phyloP scores from a whole-genome alignment of 2,113 vertebrate genomes.

The Orycteropus afer region DNA sequence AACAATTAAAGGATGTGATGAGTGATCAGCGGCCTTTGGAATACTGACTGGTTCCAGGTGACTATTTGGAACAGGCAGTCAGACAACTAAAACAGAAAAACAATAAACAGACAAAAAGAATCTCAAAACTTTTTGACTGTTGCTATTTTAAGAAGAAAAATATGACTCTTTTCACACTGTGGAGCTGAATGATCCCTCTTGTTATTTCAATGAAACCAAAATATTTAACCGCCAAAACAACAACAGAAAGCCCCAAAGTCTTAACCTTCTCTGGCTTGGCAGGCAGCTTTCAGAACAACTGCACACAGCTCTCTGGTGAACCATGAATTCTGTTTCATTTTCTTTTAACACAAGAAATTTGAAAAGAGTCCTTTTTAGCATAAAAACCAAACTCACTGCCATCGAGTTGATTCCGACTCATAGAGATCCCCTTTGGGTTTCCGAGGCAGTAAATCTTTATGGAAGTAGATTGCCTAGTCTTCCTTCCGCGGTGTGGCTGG shows the following conservation, averaged over 20 bases:
- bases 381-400: too few relatives aligned
- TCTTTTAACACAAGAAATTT: conserved; percentile 39
- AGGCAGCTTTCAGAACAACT: background rate
- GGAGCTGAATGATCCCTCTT: conserved; percentile 43
- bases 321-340: conserved; percentile 46
- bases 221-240: conserved; percentile 31
- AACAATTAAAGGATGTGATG: conserved; percentile 45
- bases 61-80: conserved; percentile 47
- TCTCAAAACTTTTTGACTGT: background rate
- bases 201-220: conserved; percentile 70
- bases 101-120: background rate
- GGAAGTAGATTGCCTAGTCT: too few relatives aligned
- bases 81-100: conserved; percentile 38
- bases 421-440: too few relatives aligned
- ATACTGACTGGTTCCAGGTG: conserved; percentile 65
- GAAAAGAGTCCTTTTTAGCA: conserved; percentile 12
- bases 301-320: background rate
- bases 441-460: too few relatives aligned
- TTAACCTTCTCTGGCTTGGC: background rate
- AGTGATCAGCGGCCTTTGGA: conserved; percentile 39
- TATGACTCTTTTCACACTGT: conserved; percentile 32
- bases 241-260: background rate
- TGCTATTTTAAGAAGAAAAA: conserved; percentile 71
- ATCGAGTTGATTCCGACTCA: too few relatives aligned
- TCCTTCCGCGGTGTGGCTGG: too few relatives aligned